Evolutionary conservation across 1,140 invertebrate genomes (phyloP).

Genomic region (Zophobas morio): DNA sequence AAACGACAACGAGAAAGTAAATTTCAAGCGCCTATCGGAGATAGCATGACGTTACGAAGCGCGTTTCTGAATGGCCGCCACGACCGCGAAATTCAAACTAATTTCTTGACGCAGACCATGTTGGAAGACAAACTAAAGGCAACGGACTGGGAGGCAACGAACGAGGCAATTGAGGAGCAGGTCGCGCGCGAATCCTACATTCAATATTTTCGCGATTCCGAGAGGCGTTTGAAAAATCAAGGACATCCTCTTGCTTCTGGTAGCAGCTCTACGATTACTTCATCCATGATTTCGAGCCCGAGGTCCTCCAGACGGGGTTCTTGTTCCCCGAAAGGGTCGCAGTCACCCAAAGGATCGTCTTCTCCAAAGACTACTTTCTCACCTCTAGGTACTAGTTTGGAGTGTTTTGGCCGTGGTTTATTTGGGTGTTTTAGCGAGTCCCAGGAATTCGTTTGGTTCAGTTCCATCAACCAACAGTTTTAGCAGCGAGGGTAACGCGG

Average conservation of each 20-base stretch:
- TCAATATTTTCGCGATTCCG: slow-evolving; percentile 74
- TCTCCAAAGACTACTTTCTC: slow-evolving; percentile 61
- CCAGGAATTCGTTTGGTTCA: slow-evolving; percentile 52
- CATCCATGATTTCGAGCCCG: slow-evolving; percentile 62
- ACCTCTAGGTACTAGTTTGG: slow-evolving; percentile 52
- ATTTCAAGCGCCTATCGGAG: no score
- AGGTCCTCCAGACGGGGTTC: slow-evolving; percentile 62
- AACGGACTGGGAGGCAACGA: slow-evolving; percentile 95
- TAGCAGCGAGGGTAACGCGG: slow-evolving; percentile 30
- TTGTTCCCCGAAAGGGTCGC: slow-evolving; percentile 62
- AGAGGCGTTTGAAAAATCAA: slow-evolving; percentile 61
- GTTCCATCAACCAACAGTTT: slow-evolving; percentile 27
- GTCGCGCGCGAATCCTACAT: slow-evolving; percentile 91
- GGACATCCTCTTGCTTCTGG: slow-evolving; percentile 59
- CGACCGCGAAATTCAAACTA: slow-evolving; percentile 43
- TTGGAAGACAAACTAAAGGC: slow-evolving; percentile 93
- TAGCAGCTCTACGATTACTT: slow-evolving; percentile 66
- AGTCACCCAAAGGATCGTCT: slow-evolving; percentile 60
- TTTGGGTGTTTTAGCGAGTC: slow-evolving; percentile 54
- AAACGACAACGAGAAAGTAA: no score
- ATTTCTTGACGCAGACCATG: slow-evolving; percentile 80
- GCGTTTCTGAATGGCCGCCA: not conserved
- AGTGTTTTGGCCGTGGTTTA: not conserved
- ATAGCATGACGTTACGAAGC: no score
- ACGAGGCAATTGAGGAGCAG: slow-evolving; percentile 93